Conservation (phyloP, 1,140 invertebrate species). For the Pantala flavescens region DNA sequence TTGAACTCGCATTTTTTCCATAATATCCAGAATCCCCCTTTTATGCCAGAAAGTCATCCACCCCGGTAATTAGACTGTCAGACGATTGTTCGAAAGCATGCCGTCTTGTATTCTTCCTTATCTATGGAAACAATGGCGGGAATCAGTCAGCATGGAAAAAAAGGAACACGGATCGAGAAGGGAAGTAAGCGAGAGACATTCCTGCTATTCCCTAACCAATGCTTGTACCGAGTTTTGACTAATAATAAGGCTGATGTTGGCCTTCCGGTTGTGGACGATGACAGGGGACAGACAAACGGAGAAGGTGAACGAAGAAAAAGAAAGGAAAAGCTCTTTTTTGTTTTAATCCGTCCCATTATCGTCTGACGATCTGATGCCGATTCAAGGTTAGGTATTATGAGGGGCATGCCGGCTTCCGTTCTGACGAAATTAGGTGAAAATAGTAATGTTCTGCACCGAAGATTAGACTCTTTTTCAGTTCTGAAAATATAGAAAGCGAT, state of each 20-base stretch:
- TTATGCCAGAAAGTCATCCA: neutral
- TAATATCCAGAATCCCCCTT: conserved; percentile 3
- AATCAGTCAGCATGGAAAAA: neutral
- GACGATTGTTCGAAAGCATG: neutral
- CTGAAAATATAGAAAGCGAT: too few species aligned
- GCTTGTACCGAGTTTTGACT: neutral
- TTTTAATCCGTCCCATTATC: neutral
- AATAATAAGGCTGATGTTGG: neutral
- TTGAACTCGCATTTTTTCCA: neutral
- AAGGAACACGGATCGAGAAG: neutral
- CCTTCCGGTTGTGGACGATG: neutral
- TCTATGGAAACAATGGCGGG: conserved; percentile 8
- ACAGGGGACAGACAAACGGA: neutral
- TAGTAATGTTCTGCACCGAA: neutral
- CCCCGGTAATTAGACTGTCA: conserved; percentile 3
- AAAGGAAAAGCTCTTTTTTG: neutral
- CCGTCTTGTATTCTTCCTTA: conserved; percentile 1
- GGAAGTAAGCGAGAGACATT: neutral
- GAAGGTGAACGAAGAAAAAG: neutral
- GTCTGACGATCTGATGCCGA: neutral
- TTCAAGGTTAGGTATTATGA: neutral
- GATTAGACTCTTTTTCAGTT: too few species aligned
- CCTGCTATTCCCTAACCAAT: neutral
- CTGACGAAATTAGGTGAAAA: conserved; percentile 8
- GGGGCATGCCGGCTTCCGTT: neutral